A percentile compares a stretch with the other conserved stretches of the same genome.
Conservation (phyloP, 2,113 vertebrate species). For the Riparia riparia region DNA sequence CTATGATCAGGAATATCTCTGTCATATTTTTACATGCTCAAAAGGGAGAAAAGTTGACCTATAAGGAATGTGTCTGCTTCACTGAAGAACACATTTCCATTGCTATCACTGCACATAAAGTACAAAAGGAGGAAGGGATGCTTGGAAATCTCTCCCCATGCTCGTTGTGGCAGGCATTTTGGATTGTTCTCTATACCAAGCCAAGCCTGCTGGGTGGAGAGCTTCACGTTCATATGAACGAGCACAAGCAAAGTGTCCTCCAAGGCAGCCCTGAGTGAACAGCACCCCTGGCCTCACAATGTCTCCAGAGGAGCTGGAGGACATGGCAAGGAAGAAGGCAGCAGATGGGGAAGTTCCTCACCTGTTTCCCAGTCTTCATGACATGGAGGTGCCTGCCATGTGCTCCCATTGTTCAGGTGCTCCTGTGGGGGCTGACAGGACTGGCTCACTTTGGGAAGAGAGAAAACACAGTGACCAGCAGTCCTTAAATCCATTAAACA, state of each 20-base stretch:
- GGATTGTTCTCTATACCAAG: background rate
- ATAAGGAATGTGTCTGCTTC: background rate
- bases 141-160: background rate
- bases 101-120: background rate
- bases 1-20: background rate
- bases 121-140: background rate
- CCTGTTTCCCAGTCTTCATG: slow-evolving; percentile 58
- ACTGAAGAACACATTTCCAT: background rate
- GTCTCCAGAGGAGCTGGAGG: background rate
- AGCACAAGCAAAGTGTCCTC: background rate
- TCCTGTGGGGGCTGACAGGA: background rate
- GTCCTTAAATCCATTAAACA: background rate
- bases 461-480: background rate
- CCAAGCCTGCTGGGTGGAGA: background rate
- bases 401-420: background rate
- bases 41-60: background rate
- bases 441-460: background rate
- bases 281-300: background rate
- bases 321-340: background rate
- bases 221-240: background rate
- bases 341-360: background rate
- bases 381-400: slow-evolving; percentile 30
- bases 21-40: background rate
- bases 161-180: background rate
- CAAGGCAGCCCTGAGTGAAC: background rate